These are phyloP conservation scores for Lontra canadensis DNA, from an alignment of 2,113 vertebrate species.

Conservation along the genomic window DNA sequence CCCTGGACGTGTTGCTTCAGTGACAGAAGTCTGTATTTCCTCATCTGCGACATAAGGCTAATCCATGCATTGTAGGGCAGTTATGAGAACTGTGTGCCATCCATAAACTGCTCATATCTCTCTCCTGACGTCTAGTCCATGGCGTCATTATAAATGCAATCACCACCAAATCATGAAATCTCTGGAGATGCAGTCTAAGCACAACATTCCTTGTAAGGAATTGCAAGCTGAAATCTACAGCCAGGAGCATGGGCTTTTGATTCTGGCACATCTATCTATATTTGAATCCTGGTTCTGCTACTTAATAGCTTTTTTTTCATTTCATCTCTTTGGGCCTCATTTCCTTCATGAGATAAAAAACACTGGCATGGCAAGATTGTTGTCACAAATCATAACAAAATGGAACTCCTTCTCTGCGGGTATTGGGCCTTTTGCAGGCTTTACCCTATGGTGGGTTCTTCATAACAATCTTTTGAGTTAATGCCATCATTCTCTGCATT, in stretches of 20 bases:
- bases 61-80: background rate
- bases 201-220: background rate
- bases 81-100: background rate
- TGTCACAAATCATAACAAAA: constrained; percentile 21
- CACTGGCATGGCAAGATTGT: background rate
- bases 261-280: background rate
- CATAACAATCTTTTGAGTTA: background rate
- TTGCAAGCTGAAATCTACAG: background rate
- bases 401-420: background rate
- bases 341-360: constrained; percentile 16
- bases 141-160: background rate
- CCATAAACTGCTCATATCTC: background rate
- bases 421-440: background rate
- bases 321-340: constrained; percentile 5
- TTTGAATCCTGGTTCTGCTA: constrained; percentile 13
- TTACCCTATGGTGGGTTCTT: background rate
- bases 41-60: background rate
- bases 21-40: background rate
- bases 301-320: background rate
- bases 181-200: background rate
- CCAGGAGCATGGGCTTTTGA: background rate
- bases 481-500: background rate
- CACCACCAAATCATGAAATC: background rate
- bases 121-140: background rate
- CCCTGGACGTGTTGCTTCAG: background rate